Conservation (phyloP, 2,113 vertebrate species). For the Oriolus oriolus region DNA sequence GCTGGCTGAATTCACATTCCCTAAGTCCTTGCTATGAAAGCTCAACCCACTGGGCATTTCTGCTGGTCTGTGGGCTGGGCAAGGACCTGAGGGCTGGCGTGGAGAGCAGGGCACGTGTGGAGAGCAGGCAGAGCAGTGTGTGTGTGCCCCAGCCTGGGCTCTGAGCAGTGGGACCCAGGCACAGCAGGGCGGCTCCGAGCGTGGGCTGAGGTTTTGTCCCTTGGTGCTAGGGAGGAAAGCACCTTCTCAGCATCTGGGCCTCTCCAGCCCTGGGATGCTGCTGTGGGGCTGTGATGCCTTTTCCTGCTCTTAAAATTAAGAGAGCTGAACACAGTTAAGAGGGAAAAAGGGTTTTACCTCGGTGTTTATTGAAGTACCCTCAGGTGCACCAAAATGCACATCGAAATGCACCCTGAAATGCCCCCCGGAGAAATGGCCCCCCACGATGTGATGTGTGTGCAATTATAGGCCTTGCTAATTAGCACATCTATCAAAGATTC, state of each 20-base stretch:
- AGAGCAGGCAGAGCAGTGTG: not conserved
- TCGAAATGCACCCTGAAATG: no score
- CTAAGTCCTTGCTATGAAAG: not conserved
- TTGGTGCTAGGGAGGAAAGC: not conserved
- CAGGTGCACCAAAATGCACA: no score
- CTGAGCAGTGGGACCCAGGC: not conserved
- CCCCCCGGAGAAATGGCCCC: no score
- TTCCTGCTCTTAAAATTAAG: no score
- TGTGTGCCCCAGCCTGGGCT: rapidly evolving
- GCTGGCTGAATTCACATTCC: not conserved
- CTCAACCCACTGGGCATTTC: rapidly evolving
- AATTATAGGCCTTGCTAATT: no score
- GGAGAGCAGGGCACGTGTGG: rapidly evolving
- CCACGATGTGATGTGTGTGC: no score
- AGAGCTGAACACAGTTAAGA: no score
- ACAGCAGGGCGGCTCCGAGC: rapidly evolving
- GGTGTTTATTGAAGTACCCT: no score
- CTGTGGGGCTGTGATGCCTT: not conserved
- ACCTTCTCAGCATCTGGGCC: not conserved
- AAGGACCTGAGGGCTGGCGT: not conserved
- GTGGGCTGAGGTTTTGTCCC: not conserved
- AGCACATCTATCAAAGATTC: no score
- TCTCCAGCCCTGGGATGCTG: not conserved
- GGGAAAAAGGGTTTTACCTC: no score
- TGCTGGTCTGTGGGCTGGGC: not conserved